phyloP scores from a whole-genome alignment of 2,113 vertebrate genomes.

The Sardina pilchardus region DNA sequence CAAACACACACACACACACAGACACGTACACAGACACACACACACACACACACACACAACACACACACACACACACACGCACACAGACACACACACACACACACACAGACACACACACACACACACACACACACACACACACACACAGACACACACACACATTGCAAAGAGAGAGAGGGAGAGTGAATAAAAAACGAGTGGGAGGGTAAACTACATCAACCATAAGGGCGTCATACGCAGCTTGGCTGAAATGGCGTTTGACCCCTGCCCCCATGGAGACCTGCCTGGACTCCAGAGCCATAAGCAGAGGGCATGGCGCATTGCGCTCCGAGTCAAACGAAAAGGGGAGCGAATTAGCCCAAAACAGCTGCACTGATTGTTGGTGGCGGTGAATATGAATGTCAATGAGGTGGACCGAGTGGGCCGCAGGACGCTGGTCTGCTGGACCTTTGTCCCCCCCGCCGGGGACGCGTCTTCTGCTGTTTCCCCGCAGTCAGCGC shows the following conservation, averaged over 20 bases:
- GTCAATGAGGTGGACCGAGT: too few species aligned
- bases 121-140: neutral
- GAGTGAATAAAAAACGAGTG: neutral
- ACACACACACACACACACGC: neutral
- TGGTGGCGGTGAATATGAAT: too few species aligned
- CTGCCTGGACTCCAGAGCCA: too few species aligned
- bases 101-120: neutral
- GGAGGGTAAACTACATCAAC: neutral
- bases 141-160: neutral
- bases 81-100: neutral
- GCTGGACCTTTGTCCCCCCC: constrained; percentile 57
- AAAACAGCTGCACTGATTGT: too few species aligned
- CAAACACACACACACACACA: neutral
- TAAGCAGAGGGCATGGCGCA: too few species aligned
- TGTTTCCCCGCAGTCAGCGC: constrained; percentile 35
- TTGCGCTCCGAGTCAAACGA: too few species aligned
- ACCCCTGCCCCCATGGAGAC: neutral
- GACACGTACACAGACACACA: neutral
- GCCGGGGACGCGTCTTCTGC: constrained; percentile 13
- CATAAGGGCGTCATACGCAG: neutral
- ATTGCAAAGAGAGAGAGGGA: neutral
- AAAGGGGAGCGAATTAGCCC: too few species aligned
- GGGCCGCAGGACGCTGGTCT: neutral
- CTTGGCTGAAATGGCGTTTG: neutral
- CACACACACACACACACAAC: neutral